phyloP scores from a whole-genome alignment of 1,140 invertebrate species.

The Tyrophagus putrescentiae region DNA sequence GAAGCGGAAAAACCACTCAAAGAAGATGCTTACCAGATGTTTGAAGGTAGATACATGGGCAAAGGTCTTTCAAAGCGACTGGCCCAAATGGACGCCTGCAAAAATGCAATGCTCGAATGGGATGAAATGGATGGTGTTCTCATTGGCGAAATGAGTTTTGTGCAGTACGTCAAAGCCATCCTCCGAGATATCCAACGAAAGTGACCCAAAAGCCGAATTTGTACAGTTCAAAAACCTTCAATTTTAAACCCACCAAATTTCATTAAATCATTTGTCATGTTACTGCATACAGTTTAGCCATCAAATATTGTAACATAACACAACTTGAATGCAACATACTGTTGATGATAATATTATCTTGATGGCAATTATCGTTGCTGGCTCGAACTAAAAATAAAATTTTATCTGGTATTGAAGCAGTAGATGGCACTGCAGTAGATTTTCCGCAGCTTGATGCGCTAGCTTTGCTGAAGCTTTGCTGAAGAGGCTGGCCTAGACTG shows the following conservation, averaged over 20 bases:
- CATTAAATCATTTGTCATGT: neutral
- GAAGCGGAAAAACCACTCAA: neutral
- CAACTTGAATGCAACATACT: too few species aligned
- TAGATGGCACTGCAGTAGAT: too few species aligned
- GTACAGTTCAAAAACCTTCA: too few species aligned
- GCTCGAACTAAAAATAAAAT: too few species aligned
- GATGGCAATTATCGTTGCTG: too few species aligned
- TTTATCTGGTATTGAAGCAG: too few species aligned
- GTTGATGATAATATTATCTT: too few species aligned
- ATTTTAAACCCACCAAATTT: neutral
- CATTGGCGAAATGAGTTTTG: neutral
- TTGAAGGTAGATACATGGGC: neutral
- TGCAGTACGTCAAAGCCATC: neutral
- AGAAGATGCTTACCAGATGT: too few species aligned
- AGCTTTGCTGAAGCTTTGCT: too few species aligned
- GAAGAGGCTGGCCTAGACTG: too few species aligned
- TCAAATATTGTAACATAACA: too few species aligned
- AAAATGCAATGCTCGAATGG: neutral
- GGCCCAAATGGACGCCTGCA: neutral
- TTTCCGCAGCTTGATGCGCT: too few species aligned
- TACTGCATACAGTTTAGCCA: neutral
- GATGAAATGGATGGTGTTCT: neutral
- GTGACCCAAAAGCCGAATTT: neutral
- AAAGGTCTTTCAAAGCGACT: neutral
- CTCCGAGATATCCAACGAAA: neutral